These are phyloP conservation scores for Orchesellides sinensis DNA, from an alignment of 2,888 invertebrate species.

Conservation along the genomic window DNA sequence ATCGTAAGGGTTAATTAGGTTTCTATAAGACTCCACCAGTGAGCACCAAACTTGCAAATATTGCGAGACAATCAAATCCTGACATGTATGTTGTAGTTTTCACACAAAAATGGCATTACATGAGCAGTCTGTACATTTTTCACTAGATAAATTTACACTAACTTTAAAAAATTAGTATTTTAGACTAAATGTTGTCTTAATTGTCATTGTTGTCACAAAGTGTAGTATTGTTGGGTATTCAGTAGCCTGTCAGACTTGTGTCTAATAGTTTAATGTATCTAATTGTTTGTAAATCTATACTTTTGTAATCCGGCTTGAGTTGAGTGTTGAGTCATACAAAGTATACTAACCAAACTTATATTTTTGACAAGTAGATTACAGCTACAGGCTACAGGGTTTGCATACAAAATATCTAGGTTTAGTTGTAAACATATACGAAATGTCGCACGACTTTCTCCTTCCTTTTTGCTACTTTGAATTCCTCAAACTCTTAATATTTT, in stretches of 20 bases:
- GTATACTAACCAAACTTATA: too few relatives aligned
- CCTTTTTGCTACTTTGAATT: too few relatives aligned
- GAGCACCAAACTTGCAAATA: slow-evolving; percentile 31
- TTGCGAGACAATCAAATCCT: slow-evolving; percentile 67
- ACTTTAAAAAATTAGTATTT: neutral
- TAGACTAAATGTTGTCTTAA: neutral
- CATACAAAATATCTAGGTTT: too few relatives aligned
- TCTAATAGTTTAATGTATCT: neutral
- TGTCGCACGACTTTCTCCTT: too few relatives aligned
- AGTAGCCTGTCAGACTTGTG: neutral
- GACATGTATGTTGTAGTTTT: slow-evolving; percentile 68
- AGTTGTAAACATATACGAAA: too few relatives aligned
- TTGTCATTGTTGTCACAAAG: neutral
- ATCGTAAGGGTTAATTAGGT: neutral
- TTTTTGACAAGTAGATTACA: too few relatives aligned
- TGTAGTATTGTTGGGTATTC: slow-evolving; percentile 5
- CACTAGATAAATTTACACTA: neutral
- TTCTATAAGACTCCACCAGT: slow-evolving; percentile 3
- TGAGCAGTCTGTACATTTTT: slow-evolving; percentile 62
- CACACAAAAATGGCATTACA: slow-evolving; percentile 58
- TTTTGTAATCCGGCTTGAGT: too few relatives aligned
- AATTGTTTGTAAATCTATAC: too few relatives aligned
- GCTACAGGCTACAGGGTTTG: too few relatives aligned
- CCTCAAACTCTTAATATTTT: too few relatives aligned
- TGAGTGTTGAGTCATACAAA: too few relatives aligned